These are phyloP conservation scores for Macropus fuliginosus DNA, from an alignment of 2,797 vertebrate species.

Conservation along the genomic window DNA sequence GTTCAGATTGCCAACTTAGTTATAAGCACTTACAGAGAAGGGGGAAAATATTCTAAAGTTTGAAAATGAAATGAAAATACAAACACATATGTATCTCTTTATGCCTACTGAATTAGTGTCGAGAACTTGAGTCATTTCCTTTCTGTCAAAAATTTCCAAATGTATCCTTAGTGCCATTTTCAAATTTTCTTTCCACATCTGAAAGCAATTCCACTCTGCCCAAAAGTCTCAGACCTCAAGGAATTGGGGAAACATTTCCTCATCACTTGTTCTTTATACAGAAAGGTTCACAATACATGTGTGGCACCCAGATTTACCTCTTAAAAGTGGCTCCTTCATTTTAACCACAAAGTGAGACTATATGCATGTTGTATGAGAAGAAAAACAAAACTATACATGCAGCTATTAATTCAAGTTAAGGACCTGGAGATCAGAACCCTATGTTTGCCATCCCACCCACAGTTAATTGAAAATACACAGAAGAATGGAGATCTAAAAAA, in stretches of 20 bases:
- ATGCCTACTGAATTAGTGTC: slow-evolving; percentile 11
- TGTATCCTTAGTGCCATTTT: slow-evolving; percentile 20
- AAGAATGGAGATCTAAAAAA: neutral
- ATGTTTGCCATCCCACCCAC: too few species aligned
- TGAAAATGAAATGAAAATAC: neutral
- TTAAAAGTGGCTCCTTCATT: too few species aligned
- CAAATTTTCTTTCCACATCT: slow-evolving; percentile 35
- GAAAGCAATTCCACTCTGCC: neutral
- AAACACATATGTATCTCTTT: slow-evolving; percentile 8
- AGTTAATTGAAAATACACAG: neutral
- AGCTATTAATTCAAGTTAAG: neutral
- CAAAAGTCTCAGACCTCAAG: neutral
- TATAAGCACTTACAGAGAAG: neutral
- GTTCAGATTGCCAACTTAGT: fast-evolving
- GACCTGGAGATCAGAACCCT: neutral
- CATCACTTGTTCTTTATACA: neutral
- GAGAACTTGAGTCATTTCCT: slow-evolving; percentile 25
- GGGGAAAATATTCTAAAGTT: neutral
- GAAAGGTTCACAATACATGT: fast-evolving
- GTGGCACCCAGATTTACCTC: neutral
- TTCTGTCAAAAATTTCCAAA: slow-evolving; percentile 30
- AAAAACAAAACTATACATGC: fast-evolving
- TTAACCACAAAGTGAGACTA: neutral
- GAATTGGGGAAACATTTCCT: neutral
- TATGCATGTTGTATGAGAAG: neutral